Evolutionary conservation across 2,113 vertebrate genomes (phyloP), one percentile per base, ranked within the genome.

Genomic region (Oenanthe oenanthe): DNA sequence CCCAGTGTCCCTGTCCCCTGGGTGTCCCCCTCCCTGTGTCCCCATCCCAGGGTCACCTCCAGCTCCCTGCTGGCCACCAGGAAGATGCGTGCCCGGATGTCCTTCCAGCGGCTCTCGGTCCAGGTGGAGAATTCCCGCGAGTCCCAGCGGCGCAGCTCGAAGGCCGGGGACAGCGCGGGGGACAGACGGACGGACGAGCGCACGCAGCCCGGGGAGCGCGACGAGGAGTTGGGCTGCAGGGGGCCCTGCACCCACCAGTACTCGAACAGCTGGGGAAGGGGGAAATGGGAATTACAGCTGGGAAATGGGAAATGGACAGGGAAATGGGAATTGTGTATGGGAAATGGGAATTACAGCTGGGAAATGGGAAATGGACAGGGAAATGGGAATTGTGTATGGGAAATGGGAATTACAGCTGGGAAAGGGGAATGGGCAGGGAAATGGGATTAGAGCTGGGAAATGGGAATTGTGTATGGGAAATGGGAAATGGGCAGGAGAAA

Each of bases 61-160:
- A 99, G 97, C n/a, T 99, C 97, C 60, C 97, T 98, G 98, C 99
- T 99, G 93, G 99, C 98, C 40, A 99, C 97, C 12, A 99, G 98
- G 80, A 99, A 99, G 77, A 99, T 98, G 4, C 99, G 98, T 2
- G 98, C 99, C 1, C 95, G 95, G 95, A 99, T 98, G 21, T 95
- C 96, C 92, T 99, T 99, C 99, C 99, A 99, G 74, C 99, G 97
- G 63, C 99, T 99, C 98, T 99, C 99, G 0, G 99, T 99, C 99
- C 99, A 99, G 0, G 99, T 99, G 5, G 99, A 99, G 36, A 98
- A 99, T 4, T 99, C 96, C 1, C 81, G 97, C n/a, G 99, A 99
- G 20, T 97, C 97, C 97, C 98, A 99, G 12, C 99, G 96, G 22
- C 80, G 71, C 86, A 99, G 98, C 61, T 99, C 98, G 2, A 99